Conservation (phyloP, 2,888 invertebrate species). For the Vanessa cardui region DNA sequence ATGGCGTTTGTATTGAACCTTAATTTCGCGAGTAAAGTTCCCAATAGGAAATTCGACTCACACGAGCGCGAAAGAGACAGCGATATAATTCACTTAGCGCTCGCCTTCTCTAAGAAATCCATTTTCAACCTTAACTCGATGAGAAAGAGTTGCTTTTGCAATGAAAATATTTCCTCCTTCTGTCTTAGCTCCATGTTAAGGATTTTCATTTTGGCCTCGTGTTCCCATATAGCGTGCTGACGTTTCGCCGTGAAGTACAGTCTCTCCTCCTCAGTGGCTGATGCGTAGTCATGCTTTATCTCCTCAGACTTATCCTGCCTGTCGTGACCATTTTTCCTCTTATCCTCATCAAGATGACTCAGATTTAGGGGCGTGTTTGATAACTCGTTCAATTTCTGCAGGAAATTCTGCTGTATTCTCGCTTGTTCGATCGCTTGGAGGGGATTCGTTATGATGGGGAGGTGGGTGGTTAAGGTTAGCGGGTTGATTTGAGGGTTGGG, state of each 20-base stretch:
- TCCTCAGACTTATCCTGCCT: slow-evolving; percentile 53
- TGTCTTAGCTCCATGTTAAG: slow-evolving; percentile 76
- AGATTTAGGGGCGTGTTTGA: slow-evolving; percentile 76
- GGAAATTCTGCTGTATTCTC: slow-evolving; percentile 68
- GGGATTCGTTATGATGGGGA: slow-evolving; percentile 61
- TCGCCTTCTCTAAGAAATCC: slow-evolving; percentile 79
- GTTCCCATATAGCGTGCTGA: slow-evolving; percentile 78
- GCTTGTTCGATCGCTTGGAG: slow-evolving; percentile 74
- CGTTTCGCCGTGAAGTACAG: slow-evolving; percentile 74
- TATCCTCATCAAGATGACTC: slow-evolving; percentile 70
- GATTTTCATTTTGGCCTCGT: slow-evolving; percentile 80
- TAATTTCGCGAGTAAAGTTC: not conserved
- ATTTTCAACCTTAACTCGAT: slow-evolving; percentile 77
- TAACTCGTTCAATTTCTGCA: slow-evolving; percentile 71
- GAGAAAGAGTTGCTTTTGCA: slow-evolving; percentile 77
- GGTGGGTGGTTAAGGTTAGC: slow-evolving; percentile 48
- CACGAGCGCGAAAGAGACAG: not conserved
- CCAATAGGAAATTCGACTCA: slow-evolving; percentile 19
- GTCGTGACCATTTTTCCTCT: slow-evolving; percentile 60
- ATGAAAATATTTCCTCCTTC: slow-evolving; percentile 78
- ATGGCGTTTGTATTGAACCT: slow-evolving; percentile 29
- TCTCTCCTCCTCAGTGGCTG: slow-evolving; percentile 70
- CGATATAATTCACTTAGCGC: slow-evolving; percentile 60
- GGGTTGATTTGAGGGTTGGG: slow-evolving; percentile 49
- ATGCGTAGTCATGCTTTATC: slow-evolving; percentile 57